These are phyloP conservation scores for Torymus tubicola DNA, from an alignment of 2,888 invertebrate genomes.

Conservation along the genomic window DNA sequence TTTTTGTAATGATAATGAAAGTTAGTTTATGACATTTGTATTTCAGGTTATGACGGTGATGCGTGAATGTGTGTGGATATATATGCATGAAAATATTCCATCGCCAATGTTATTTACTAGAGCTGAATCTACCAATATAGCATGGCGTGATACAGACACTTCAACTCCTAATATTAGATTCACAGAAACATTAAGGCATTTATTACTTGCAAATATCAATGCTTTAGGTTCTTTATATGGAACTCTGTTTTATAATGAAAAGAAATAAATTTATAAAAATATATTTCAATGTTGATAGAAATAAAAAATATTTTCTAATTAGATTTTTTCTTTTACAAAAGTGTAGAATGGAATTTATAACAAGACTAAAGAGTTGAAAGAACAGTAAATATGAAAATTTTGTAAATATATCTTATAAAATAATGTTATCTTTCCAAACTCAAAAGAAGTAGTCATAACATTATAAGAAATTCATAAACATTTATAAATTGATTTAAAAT, in stretches of 20 bases:
- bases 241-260: constrained; percentile 66
- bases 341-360: constrained; percentile 32
- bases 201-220: constrained; percentile 88
- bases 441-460: constrained; percentile 19
- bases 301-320: constrained; percentile 27
- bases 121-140: constrained; percentile 70
- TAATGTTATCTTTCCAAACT: constrained; percentile 40
- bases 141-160: constrained; percentile 86
- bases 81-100: constrained; percentile 92
- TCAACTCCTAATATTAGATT: constrained; percentile 85
- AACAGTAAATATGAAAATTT: constrained; percentile 44
- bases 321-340: constrained; percentile 22
- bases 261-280: constrained; percentile 52
- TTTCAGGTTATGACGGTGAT: constrained; percentile 86
- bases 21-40: constrained; percentile 30
- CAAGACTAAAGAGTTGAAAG: constrained; percentile 45
- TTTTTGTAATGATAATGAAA: constrained; percentile 1
- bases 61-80: constrained; percentile 92
- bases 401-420: constrained; percentile 52
- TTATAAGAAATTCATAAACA: constrained; percentile 36
- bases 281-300: constrained; percentile 25
- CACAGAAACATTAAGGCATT: constrained; percentile 87
- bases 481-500: constrained; percentile 22
- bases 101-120: constrained; percentile 86
- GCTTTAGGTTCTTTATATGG: constrained; percentile 85